phyloP scores from a whole-genome alignment of 2,888 invertebrate species.

The Aleiodes testaceus region DNA sequence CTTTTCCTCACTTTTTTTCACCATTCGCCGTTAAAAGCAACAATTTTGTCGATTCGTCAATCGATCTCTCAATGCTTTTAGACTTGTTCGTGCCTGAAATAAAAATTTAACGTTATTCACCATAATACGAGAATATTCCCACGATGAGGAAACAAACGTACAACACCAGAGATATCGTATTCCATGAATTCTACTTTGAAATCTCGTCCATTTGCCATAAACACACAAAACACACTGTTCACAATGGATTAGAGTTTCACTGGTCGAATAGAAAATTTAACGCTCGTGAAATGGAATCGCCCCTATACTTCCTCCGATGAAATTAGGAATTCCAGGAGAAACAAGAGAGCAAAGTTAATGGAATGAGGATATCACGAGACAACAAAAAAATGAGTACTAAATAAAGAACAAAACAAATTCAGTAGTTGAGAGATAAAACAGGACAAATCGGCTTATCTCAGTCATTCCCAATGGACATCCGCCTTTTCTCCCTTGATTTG shows the following conservation, averaged over 20 bases:
- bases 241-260: no score
- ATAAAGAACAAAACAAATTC: no score
- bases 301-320: not conserved
- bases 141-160: constrained; percentile 17
- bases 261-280: no score
- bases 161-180: constrained; percentile 19
- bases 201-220: not conserved
- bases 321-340: not conserved
- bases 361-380: no score
- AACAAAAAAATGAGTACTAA: no score
- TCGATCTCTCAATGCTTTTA: constrained; percentile 28
- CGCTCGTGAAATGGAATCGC: not conserved
- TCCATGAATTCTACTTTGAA: constrained; percentile 12
- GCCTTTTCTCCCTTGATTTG: no score
- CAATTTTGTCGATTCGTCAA: constrained; percentile 24
- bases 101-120: constrained; percentile 10
- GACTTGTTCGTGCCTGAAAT: constrained; percentile 11
- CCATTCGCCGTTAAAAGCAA: constrained; percentile 6
- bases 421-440: no score
- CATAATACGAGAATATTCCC: constrained; percentile 1
- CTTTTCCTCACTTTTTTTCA: not conserved
- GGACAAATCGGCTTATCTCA: no score
- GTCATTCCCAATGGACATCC: no score
- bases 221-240: no score
- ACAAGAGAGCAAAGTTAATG: no score